Percentiles rank a stretch among this genome's conserved stretches.
Evolutionary conservation across 2,797 vertebrate species (phyloP).

Genomic region (Picus viridis): DNA sequence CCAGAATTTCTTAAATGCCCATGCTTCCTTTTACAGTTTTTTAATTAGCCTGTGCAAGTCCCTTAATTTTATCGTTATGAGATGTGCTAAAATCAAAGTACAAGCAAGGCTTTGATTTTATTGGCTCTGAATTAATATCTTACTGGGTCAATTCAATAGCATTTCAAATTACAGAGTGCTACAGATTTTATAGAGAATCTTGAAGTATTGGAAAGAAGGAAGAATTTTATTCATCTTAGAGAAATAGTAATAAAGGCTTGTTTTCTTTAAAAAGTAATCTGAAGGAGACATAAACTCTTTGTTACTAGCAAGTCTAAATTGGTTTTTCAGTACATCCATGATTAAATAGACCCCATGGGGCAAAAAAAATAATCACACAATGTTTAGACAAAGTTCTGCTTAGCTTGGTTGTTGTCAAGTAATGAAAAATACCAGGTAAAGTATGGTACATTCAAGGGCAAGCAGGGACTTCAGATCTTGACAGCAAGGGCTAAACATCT

Average conservation of each 20-base stretch:
- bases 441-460: background rate
- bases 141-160: background rate
- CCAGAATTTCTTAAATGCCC: slow-evolving; percentile 11
- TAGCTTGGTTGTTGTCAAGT: background rate
- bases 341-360: background rate
- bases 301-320: background rate
- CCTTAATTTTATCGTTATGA: slow-evolving; percentile 2
- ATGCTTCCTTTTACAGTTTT: background rate
- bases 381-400: background rate
- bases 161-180: background rate
- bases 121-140: background rate
- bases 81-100: background rate
- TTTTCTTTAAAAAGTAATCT: background rate
- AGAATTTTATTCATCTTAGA: background rate
- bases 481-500: background rate
- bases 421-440: background rate
- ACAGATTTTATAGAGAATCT: background rate
- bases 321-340: background rate
- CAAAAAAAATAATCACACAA: background rate
- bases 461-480: background rate
- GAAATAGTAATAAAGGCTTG: background rate
- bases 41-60: background rate
- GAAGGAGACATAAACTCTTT: background rate
- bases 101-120: background rate
- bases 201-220: background rate